Evolutionary conservation across 2,888 invertebrate species (phyloP), one percentile per base, ranked within the genome.

Genomic region (Zygaena filipendulae): DNA sequence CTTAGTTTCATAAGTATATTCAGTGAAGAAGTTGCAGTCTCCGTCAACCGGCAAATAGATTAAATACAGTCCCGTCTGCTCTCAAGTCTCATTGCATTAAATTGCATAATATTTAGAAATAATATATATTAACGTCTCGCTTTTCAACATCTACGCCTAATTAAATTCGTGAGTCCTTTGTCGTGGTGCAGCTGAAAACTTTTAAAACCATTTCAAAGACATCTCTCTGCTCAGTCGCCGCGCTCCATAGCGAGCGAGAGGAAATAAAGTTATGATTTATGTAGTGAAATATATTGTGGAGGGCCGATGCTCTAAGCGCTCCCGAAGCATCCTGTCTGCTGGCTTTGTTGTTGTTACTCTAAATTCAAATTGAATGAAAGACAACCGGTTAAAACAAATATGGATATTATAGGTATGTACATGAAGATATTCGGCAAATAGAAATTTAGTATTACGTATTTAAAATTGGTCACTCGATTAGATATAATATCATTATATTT

Each of bases 231-330:
- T 32, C 50, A 41, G 53, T n/a, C n/a, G 50, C 47, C 52, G 51
- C 55, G 51, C 53, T 53, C 59, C 57, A n/a, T n/a, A 45, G 39
- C 57, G 62, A 72, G 59, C 64, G 67, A 70, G 68, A 74, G 75
- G 75, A 74, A 75, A 75, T 75, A 74, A 75, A 75, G 67, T 74
- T 75, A 70, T 75, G 74, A 77, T 75, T 74, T 77, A 77, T 74
- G 66, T 66, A 68, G 62, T 63, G 67, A 71, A 74, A 72, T 77
- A 71, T 74, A 69, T 69, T 64, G 56, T 45, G 48, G 53, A 51
- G 53, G 45, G 49, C 52, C 30, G 53, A 45, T 50, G 53, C 55
- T 53, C 50, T 58, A 51, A 59, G 54, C 58, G 40, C 10, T n/a
- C n/a, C n/a, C n/a, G n/a, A n/a, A n/a, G n/a, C n/a, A n/a, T n/a